Conservation (phyloP, 2,113 vertebrate genomes). For the Sander lucioperca region DNA sequence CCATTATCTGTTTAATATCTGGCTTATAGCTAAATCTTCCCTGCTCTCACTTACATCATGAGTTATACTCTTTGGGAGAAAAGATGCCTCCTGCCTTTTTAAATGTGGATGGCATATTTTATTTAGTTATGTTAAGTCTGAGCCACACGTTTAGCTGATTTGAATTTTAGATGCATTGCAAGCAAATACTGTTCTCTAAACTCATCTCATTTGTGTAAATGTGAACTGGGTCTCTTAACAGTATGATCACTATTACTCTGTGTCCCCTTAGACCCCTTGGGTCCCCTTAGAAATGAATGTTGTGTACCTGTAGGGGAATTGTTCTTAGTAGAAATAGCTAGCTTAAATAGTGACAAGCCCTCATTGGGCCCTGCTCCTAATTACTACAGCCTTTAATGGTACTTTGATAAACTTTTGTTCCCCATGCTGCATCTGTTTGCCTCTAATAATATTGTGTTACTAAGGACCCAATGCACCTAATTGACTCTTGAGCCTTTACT, state of each 20-base stretch:
- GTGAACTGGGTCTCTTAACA: slow-evolving; percentile 3
- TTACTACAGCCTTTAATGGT: slow-evolving; percentile 50
- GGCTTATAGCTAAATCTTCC: slow-evolving; percentile 8
- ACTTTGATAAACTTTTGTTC: slow-evolving; percentile 48
- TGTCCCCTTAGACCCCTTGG: background rate
- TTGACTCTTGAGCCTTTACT: slow-evolving; percentile 68
- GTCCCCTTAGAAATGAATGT: slow-evolving; percentile 48
- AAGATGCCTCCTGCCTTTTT: background rate
- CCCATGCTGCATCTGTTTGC: slow-evolving; percentile 74
- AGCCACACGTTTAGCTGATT: slow-evolving; percentile 1
- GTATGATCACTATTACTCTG: slow-evolving; percentile 17
- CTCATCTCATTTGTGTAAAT: background rate
- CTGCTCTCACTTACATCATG: background rate
- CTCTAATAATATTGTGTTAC: slow-evolving; percentile 71
- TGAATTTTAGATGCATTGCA: background rate
- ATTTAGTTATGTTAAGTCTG: background rate
- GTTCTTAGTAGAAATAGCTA: slow-evolving; percentile 38
- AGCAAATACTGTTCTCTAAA: background rate
- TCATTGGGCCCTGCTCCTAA: slow-evolving; percentile 43
- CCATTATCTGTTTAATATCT: slow-evolving; percentile 23
- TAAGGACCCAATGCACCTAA: slow-evolving; percentile 57
- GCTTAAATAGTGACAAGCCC: slow-evolving; percentile 51
- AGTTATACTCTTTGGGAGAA: slow-evolving; percentile 16
- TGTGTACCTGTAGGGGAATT: slow-evolving; percentile 44
- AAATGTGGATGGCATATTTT: background rate